These are phyloP conservation scores for Molossus alvarezi DNA, from an alignment of 2,797 vertebrate species.

Conservation along the genomic window DNA sequence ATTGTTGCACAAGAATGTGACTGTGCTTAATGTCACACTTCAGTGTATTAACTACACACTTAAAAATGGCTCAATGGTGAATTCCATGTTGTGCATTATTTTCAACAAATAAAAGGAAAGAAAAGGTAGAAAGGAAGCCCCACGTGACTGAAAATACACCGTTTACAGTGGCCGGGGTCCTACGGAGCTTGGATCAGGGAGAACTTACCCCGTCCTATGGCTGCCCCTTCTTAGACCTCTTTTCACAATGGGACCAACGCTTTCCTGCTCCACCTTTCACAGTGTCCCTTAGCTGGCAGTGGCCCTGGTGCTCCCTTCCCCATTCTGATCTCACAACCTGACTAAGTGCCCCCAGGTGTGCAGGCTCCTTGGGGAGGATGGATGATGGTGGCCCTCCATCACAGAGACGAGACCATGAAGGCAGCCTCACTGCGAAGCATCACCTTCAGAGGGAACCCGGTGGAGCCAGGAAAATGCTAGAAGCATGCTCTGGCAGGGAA, in stretches of 20 bases:
- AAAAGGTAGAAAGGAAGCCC: not conserved
- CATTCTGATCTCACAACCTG: not conserved
- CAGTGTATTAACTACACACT: not conserved
- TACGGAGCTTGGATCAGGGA: not conserved
- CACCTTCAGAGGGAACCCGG: not conserved
- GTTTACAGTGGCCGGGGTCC: fast-evolving
- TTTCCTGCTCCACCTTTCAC: not conserved
- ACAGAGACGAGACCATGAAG: constrained; percentile 54
- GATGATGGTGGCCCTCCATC: constrained; percentile 7
- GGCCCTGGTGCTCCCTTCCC: not conserved
- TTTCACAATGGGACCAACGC: not conserved
- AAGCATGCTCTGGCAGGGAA: not conserved
- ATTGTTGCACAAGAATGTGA: not conserved
- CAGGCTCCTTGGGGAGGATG: not conserved
- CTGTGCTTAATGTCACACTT: not conserved
- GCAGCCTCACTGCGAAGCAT: not conserved
- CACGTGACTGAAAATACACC: not conserved
- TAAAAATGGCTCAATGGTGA: not conserved
- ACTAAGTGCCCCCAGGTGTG: not conserved
- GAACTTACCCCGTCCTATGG: fast-evolving
- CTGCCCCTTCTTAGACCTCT: not conserved
- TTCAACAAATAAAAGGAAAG: not conserved
- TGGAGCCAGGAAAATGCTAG: constrained; percentile 10
- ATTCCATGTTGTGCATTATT: not conserved
- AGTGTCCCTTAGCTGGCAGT: not conserved